Conservation (phyloP, 64 coral and sea anemone species). For the Montipora efflorescens region DNA sequence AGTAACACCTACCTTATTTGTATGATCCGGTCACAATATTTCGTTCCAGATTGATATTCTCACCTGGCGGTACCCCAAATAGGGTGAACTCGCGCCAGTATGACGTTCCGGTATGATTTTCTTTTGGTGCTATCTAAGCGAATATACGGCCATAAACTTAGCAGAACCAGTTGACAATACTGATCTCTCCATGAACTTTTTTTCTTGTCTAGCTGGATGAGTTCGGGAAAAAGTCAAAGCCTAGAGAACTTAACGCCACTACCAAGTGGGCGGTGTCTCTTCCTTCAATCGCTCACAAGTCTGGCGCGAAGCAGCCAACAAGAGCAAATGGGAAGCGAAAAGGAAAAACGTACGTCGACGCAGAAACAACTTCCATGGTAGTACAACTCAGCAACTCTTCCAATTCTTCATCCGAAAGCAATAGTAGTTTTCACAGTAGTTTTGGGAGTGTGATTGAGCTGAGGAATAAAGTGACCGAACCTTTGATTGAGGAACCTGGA, state of each 20-base stretch:
- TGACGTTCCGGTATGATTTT: too few relatives aligned
- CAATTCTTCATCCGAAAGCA: neutral
- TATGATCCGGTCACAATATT: too few relatives aligned
- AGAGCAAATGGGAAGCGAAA: neutral
- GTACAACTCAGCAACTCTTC: constrained; percentile 6
- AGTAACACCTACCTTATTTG: neutral
- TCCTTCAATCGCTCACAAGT: neutral
- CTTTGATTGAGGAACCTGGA: constrained; percentile 8
- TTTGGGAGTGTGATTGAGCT: neutral
- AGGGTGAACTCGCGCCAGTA: too few relatives aligned
- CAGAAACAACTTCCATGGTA: constrained; percentile 16
- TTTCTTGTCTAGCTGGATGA: constrained; percentile 33
- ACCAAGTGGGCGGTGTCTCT: neutral
- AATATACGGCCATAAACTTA: too few relatives aligned
- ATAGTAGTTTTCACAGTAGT: constrained; percentile 5
- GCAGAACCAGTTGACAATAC: too few relatives aligned
- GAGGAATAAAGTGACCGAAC: neutral
- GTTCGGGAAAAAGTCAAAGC: constrained; percentile 17
- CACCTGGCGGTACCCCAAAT: too few relatives aligned
- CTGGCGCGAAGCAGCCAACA: neutral
- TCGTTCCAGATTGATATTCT: too few relatives aligned
- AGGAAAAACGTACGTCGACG: neutral
- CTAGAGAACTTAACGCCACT: neutral
- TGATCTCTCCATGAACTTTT: neutral
- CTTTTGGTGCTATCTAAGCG: too few relatives aligned